phyloP scores from a whole-genome alignment of 2,888 invertebrate genomes.

The Nipponacmea schrenckii region DNA sequence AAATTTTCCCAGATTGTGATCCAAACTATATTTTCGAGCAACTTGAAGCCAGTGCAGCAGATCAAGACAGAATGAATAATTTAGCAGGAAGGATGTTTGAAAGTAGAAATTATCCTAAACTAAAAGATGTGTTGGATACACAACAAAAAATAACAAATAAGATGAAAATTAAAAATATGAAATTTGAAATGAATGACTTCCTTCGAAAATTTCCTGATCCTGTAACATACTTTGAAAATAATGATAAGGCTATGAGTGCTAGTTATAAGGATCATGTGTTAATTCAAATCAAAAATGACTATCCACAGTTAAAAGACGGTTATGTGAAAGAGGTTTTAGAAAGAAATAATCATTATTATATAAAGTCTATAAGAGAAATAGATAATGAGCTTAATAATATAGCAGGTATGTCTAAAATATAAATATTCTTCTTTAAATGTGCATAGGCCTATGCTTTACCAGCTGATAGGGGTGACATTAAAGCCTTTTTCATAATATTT shows the following conservation, averaged over 20 bases:
- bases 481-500: too few relatives aligned
- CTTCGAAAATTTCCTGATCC: slow-evolving; percentile 59
- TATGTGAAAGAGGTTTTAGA: slow-evolving; percentile 48
- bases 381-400: slow-evolving; percentile 30
- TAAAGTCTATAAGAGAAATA: slow-evolving; percentile 41
- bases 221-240: slow-evolving; percentile 46
- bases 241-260: slow-evolving; percentile 41
- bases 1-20: slow-evolving; percentile 62
- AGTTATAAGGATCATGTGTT: slow-evolving; percentile 51
- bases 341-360: slow-evolving; percentile 46
- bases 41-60: slow-evolving; percentile 39
- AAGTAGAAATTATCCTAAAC: slow-evolving; percentile 50
- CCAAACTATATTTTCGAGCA: slow-evolving; percentile 56
- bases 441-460: too few relatives aligned
- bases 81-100: slow-evolving; percentile 55
- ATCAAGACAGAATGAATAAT: slow-evolving; percentile 44
- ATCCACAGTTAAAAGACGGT: slow-evolving; percentile 41
- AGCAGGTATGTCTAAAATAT: slow-evolving; percentile 21
- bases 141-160: slow-evolving; percentile 32
- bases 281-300: slow-evolving; percentile 48
- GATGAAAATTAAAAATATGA: slow-evolving; percentile 38
- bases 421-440: too few relatives aligned
- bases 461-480: too few relatives aligned
- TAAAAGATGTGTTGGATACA: slow-evolving; percentile 47
- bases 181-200: slow-evolving; percentile 51